Evolutionary conservation across 2,888 invertebrate species (phyloP), one percentile per base, ranked within the genome.

Genomic region (Hirtodrosophila histrioides): DNA sequence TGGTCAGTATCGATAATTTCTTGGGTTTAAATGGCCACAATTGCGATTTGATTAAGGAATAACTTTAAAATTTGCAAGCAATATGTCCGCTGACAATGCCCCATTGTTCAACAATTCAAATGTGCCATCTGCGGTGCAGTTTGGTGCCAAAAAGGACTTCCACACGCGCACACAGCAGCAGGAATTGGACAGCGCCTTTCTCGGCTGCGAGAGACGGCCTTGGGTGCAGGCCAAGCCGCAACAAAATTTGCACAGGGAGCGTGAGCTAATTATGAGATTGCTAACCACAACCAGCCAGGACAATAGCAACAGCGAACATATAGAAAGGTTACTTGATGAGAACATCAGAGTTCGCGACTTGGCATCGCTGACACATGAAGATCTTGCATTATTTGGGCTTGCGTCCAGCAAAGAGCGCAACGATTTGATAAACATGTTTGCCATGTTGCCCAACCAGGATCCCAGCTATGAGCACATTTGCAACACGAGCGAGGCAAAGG

Each of bases 271-370:
- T 0, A 71, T 51, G 9, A 74, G 81, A 0, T 57, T 90, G 17
- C 53, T 90, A 10, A 5, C 37, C 1, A 53, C 53, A 23, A 55
- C 51, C 1, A 31, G 27, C 2, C 53, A 71, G 6, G 37, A 7
- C 1, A 10, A 43, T 6, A 46, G 36, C 3, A 33, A 46, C 7
- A 44, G 29, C 4, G 64, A 36, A 1, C 58, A 54, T 4, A 77
- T 76, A 10, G 84, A 89, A 2, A 89, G 89, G 4, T 56, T 91
- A 10, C 40, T 90, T 6, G 69, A 75, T 3, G 88, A 89, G 37
- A 78, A 88, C 8, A 82, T 91, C 4, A 69, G 69, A n/a, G 90
- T 87, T 48, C 75, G 83, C 0, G 91, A 91, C 64, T 73, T 91
- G 58, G 79, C 82, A 0, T 89, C 90, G 0, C 65, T 91, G 2